These are phyloP conservation scores for Megamerina dolium DNA, from an alignment of 2,888 invertebrate species.

Conservation along the genomic window DNA sequence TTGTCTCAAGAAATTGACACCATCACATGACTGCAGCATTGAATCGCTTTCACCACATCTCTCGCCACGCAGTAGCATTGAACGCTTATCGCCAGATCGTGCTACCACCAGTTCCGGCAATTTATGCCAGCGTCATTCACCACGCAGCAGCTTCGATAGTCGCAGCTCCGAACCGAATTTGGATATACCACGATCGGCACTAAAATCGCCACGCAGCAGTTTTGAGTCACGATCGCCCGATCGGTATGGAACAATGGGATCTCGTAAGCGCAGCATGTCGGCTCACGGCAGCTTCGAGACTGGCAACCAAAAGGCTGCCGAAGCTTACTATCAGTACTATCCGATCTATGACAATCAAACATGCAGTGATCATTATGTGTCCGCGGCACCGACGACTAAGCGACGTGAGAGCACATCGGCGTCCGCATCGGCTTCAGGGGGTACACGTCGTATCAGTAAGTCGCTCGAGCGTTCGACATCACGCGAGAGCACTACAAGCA, in stretches of 20 bases:
- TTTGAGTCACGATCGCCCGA: constrained; percentile 39
- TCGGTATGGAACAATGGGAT: constrained; percentile 24
- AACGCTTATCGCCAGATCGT: constrained; percentile 47
- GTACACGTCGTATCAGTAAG: constrained; percentile 39
- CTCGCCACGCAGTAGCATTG: constrained; percentile 45
- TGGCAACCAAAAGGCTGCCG: constrained; percentile 22
- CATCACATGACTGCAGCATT: constrained; percentile 43
- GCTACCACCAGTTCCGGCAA: constrained; percentile 23
- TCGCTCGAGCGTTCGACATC: constrained; percentile 47
- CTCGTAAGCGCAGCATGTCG: constrained; percentile 47
- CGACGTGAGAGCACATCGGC: constrained; percentile 26
- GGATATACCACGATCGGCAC: constrained; percentile 33
- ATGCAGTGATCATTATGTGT: constrained; percentile 45
- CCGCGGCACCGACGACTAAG: constrained; percentile 30
- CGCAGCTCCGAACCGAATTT: constrained; percentile 44
- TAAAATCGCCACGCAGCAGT: constrained; percentile 37
- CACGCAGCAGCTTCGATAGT: constrained; percentile 46
- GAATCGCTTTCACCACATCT: constrained; percentile 45
- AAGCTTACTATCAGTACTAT: constrained; percentile 47
- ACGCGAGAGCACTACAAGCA: constrained; percentile 43
- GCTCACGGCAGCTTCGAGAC: constrained; percentile 48
- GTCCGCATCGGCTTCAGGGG: constrained; percentile 9
- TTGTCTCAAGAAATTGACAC: constrained; percentile 43
- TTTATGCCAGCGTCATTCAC: constrained; percentile 43
- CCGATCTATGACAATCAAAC: constrained; percentile 47